Conservation (phyloP, 2,113 vertebrate species). For the Lamprologus lemairii region DNA sequence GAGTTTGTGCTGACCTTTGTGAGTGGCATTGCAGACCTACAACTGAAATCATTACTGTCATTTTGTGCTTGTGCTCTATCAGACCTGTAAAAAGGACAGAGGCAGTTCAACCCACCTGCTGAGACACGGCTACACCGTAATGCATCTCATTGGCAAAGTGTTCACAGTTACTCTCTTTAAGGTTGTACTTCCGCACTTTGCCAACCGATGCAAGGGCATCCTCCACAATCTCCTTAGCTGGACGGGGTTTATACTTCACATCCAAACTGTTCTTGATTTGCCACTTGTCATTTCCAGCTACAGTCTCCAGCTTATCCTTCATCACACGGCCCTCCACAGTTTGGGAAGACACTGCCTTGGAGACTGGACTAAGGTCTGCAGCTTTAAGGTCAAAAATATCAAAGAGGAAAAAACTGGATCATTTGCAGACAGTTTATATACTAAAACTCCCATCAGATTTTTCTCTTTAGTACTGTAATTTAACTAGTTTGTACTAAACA, state of each 20-base stretch:
- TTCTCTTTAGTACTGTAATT: background rate
- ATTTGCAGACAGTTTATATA: background rate
- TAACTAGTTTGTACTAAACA: background rate
- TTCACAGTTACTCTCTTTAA: background rate
- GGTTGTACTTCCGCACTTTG: background rate
- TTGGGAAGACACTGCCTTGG: background rate
- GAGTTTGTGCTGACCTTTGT: background rate
- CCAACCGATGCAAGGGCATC: background rate
- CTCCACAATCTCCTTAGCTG: background rate
- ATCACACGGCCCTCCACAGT: background rate
- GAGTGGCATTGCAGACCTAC: background rate
- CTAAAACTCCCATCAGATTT: background rate
- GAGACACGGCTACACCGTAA: background rate
- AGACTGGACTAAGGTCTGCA: fast-evolving
- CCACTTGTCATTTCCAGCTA: fast-evolving
- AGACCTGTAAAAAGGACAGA: background rate
- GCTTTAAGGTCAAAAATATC: background rate
- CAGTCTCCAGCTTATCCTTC: background rate
- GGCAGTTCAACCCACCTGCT: background rate
- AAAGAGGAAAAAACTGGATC: background rate
- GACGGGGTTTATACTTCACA: fast-evolving
- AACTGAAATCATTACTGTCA: background rate
- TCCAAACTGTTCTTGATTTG: background rate
- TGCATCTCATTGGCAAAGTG: background rate
- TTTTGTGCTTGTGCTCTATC: background rate